Evolutionary conservation across 2,113 vertebrate genomes (phyloP), one percentile per base, ranked within the genome.

Genomic region (Syngnathus scovelli): DNA sequence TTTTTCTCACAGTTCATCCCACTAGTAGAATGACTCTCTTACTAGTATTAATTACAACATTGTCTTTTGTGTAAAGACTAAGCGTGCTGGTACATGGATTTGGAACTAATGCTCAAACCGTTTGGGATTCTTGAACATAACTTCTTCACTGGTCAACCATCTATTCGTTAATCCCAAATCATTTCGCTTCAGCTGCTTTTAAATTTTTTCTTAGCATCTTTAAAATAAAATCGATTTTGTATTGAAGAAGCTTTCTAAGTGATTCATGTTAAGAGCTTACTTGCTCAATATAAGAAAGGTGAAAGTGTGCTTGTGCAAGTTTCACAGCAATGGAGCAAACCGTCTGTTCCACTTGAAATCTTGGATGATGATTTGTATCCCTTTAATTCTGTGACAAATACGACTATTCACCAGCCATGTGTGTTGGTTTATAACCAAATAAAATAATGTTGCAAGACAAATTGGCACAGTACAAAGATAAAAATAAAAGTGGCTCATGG

Each of bases 381-480:
- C 13, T 61, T 39, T 39, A 18, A 18, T 37, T n/a, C 37, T 12
- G 10, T 39, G 18, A n/a, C 15, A n/a, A n/a, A 39, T 7, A 16
- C 15, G 56, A 15, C 56, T 12, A 12, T 21, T 55, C 52, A 23
- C 49, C 49, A n/a, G 7, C 19, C 49, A 33, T 33, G 33, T 15
- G 6, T n/a, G 16, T 39, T 61, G 18, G 18, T 1, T 10, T 13
- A 61, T 61, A 61, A 43, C 10, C 8, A 41, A 61, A 61, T 39
- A 41, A 7, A 43, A 23, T 15, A 15, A n/a, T 62, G 10, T 41
- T 62, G 43, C 39, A 23, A 41, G 39, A 62, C 21, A 13, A 15
- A 43, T 62, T n/a, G 16, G 18, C 37, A n/a, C n/a, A n/a, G 12
- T 61, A 44, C 60, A 62, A 43, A 61, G 38, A 60, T 19, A 60